Conservation (phyloP, 2,888 invertebrate genomes). For the Scaptomyza caliginosa region DNA sequence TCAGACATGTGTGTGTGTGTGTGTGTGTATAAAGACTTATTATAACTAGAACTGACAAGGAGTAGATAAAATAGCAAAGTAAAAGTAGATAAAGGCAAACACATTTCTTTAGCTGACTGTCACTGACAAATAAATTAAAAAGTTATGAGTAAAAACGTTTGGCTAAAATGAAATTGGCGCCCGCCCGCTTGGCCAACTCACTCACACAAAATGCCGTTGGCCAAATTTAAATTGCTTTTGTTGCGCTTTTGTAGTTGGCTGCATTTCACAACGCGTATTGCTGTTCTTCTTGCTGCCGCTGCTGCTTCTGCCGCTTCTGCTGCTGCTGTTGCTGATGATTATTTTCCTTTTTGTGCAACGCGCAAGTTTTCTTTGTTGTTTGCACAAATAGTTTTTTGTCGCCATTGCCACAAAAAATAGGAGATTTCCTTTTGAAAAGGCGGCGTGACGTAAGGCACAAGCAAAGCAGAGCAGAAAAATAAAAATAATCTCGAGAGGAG, state of each 20-base stretch:
- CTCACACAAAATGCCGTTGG: slow-evolving; percentile 44
- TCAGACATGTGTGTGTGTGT: slow-evolving; percentile 27
- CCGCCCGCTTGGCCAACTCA: slow-evolving; percentile 57
- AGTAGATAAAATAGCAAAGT: background rate
- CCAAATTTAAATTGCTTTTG: slow-evolving; percentile 80
- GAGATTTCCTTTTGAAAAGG: slow-evolving; percentile 69
- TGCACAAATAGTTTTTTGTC: slow-evolving; percentile 78
- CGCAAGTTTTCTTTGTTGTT: slow-evolving; percentile 76
- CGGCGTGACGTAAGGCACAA: slow-evolving; percentile 39
- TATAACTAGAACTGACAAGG: slow-evolving; percentile 1
- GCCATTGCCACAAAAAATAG: slow-evolving; percentile 64
- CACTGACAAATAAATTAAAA: slow-evolving; percentile 77
- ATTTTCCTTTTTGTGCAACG: slow-evolving; percentile 65
- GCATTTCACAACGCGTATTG: slow-evolving; percentile 35
- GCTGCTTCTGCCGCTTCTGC: slow-evolving; percentile 17
- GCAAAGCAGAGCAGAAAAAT: slow-evolving; percentile 12
- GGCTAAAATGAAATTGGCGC: slow-evolving; percentile 65
- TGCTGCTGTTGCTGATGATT: slow-evolving; percentile 58
- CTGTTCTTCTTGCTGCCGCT: slow-evolving; percentile 3
- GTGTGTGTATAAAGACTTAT: background rate
- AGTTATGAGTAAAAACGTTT: slow-evolving; percentile 71
- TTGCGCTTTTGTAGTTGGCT: slow-evolving; percentile 72
- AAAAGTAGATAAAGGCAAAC: slow-evolving; percentile 12
- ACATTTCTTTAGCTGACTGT: slow-evolving; percentile 40
- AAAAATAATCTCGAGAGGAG: slow-evolving; percentile 23